Evolutionary conservation across 2,113 vertebrate genomes (phyloP), one percentile per base, ranked within the genome.

Genomic region (Bettongia penicillata): DNA sequence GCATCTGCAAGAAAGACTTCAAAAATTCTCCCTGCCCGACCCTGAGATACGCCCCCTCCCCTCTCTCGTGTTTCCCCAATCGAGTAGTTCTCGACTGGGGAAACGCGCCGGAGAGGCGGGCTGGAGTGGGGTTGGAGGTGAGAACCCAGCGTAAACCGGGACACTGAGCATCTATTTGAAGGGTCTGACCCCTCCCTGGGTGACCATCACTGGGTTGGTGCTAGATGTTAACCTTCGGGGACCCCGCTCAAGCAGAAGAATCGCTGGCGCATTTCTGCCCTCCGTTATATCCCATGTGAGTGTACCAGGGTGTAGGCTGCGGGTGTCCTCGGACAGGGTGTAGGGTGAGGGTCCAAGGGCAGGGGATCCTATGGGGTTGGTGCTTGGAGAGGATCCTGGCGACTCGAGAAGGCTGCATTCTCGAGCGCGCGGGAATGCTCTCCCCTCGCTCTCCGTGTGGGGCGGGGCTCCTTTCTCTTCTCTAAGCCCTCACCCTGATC

Each of bases 221-320:
- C 48, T 0, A 52, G 91, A 96, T 0, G 16, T 37, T n/a, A 10
- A 43, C 92, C 95, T 91, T 94, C 93, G 2, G 57, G 61, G 52
- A 43, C 51, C 90, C 95, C 77, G 48, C 0, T 0, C 0, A 0
- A 0, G 90, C 68, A 43, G 19, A 1, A 84, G 16, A 22, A 61
- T 47, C 47, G 0, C 8, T 94, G 52, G 94, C 94, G 57, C 96
- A 97, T 57, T 89, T 92, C 68, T 51, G 28, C 26, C 31, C 23
- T 57, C 95, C 95, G 0, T 57, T 84, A 98, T 98, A 98, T 37
- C 98, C 96, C 97, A 97, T 0, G 98, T 99, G 97, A 98, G 98
- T 98, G 55, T 61, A 96, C 98, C 96, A 97, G 97, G 0, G 98
- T 99, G 97, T 98, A 98, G 98, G 53, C 57, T 47, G 61, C 6